Conservation (phyloP, 2,888 invertebrate genomes). For the Ophion ellenae region DNA sequence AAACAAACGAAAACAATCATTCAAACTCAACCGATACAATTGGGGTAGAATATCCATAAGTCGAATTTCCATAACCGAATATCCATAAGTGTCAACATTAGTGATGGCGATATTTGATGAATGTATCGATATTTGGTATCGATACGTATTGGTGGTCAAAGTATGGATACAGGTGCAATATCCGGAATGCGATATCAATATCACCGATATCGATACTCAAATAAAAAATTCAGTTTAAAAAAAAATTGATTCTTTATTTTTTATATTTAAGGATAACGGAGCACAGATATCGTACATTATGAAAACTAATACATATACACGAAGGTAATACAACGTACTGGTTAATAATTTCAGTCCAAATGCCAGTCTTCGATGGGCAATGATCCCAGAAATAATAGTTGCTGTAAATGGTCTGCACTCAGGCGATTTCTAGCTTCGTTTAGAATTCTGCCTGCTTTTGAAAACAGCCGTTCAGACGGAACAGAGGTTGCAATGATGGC, state of each 20-base stretch:
- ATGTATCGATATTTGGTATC: constrained; percentile 19
- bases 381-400: background rate
- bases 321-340: too few relatives aligned
- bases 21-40: too few relatives aligned
- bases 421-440: constrained; percentile 22
- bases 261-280: too few relatives aligned
- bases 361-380: constrained; percentile 27
- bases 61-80: too few relatives aligned
- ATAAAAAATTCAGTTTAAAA: too few relatives aligned
- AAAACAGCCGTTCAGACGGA: constrained; percentile 63
- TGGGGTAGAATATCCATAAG: too few relatives aligned
- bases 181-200: constrained; percentile 16
- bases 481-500: constrained; percentile 58
- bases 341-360: background rate
- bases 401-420: constrained; percentile 3
- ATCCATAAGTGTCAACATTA: background rate
- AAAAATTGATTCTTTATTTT: too few relatives aligned
- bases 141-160: constrained; percentile 23
- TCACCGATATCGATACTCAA: too few relatives aligned
- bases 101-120: constrained; percentile 13
- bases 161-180: constrained; percentile 23
- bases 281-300: too few relatives aligned
- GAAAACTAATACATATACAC: too few relatives aligned
- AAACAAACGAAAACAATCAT: too few relatives aligned
- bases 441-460: constrained; percentile 52